These are phyloP conservation scores for Gyps fulvus DNA, from an alignment of 2,113 vertebrate genomes.

Conservation along the genomic window DNA sequence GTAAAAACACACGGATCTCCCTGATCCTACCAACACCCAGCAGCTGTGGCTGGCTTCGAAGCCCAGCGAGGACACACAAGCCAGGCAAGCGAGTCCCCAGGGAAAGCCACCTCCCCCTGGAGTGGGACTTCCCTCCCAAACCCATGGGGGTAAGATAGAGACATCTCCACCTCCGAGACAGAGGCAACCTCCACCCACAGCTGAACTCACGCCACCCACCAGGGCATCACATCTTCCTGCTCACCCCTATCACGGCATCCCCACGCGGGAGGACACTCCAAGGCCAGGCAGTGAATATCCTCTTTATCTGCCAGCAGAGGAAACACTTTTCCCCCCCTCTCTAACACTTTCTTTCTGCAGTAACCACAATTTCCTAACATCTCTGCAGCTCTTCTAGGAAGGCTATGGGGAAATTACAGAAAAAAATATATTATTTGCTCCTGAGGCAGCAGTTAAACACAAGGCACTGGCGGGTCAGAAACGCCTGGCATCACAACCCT, in stretches of 20 bases:
- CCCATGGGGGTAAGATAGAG: not conserved
- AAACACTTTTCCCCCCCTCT: not conserved
- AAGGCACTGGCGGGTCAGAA: not conserved
- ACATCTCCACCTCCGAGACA: not conserved
- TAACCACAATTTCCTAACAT: not conserved
- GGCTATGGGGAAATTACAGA: not conserved
- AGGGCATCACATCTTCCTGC: not conserved
- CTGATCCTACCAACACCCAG: not conserved
- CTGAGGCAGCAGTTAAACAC: not conserved
- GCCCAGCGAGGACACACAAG: not conserved
- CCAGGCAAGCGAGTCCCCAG: not conserved
- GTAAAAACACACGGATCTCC: not conserved
- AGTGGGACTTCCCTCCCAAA: not conserved
- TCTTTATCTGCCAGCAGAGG: slow-evolving; percentile 27
- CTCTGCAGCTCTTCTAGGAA: fast-evolving
- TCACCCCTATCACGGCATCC: not conserved
- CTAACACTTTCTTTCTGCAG: not conserved
- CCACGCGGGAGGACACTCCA: not conserved
- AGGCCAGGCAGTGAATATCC: not conserved
- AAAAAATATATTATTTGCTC: not conserved
- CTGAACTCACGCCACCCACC: not conserved
- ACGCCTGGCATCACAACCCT: not conserved
- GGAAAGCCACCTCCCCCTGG: fast-evolving
- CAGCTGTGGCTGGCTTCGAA: not conserved
- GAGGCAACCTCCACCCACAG: not conserved